Evolutionary conservation across 2,888 invertebrate species (phyloP).

Genomic region (Poecilus cupreus): DNA sequence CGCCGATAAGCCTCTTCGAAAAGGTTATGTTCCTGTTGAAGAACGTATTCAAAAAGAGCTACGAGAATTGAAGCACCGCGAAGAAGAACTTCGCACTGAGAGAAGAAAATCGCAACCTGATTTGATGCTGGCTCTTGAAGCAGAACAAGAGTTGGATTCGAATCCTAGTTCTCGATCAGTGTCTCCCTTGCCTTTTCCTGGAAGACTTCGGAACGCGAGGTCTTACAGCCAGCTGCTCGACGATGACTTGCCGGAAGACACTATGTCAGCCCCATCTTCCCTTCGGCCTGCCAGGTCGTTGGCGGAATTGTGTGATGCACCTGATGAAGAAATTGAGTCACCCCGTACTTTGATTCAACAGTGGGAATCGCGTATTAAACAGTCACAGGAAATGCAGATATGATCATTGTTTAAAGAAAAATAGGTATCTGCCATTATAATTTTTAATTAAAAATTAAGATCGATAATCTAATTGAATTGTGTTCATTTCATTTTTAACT

Average conservation of each 20-base stretch:
- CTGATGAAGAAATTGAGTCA: constrained; percentile 74
- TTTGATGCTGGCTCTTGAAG: constrained; percentile 78
- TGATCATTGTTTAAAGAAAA: not conserved
- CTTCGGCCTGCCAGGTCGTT: constrained; percentile 81
- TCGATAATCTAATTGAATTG: not conserved
- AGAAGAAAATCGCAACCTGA: constrained; percentile 80
- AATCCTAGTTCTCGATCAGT: constrained; percentile 42
- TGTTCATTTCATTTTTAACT: too few relatives aligned
- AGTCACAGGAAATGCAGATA: constrained; percentile 41
- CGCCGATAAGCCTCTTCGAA: constrained; percentile 79
- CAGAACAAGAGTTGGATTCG: constrained; percentile 71
- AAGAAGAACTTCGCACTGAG: constrained; percentile 85
- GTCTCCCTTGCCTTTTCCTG: constrained; percentile 26
- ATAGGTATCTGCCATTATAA: constrained; percentile 19
- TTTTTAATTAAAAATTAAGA: not conserved
- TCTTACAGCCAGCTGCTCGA: constrained; percentile 69
- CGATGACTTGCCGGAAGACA: constrained; percentile 71
- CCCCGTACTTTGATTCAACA: constrained; percentile 51
- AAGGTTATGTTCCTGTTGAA: constrained; percentile 89
- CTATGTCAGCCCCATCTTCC: constrained; percentile 63
- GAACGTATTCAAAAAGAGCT: constrained; percentile 92
- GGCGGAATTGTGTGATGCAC: constrained; percentile 81
- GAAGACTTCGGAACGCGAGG: constrained; percentile 62
- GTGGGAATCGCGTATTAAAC: constrained; percentile 50
- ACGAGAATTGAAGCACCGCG: constrained; percentile 87